phyloP scores from a whole-genome alignment of 1,140 invertebrate species.

The Eriocheir sinensis region DNA sequence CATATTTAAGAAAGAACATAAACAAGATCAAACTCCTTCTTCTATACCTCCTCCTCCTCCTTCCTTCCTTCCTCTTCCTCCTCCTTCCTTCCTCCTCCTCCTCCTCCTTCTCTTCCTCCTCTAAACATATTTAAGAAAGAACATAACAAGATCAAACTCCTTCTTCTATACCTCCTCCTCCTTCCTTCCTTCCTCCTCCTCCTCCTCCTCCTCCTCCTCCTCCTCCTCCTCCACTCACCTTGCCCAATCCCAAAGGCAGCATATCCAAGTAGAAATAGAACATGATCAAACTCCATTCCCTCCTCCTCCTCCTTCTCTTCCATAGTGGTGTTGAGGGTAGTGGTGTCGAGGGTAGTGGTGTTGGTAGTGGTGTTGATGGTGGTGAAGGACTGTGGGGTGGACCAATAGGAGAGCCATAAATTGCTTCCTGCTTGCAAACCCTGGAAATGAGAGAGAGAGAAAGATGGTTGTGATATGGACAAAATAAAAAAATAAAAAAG shows the following conservation, averaged over 20 bases:
- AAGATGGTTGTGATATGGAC: not conserved
- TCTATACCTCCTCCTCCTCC: not conserved
- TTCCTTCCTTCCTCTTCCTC: not conserved
- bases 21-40: not conserved
- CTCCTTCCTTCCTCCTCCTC: not conserved
- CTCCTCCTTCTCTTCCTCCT: not conserved
- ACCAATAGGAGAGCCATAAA: conserved; percentile 95
- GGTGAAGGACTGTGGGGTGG: conserved; percentile 80
- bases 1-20: not conserved
- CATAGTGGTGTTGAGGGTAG: not conserved
- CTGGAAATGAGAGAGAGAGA: conserved; percentile 60
- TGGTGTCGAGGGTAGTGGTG: not conserved
- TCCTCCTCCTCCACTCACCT: not conserved
- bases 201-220: not conserved
- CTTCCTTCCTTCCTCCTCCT: not conserved
- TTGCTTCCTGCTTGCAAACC: conserved; percentile 94
- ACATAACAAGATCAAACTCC: not conserved
- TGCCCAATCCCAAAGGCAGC: conserved; percentile 54
- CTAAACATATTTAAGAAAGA: too few relatives aligned
- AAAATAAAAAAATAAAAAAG: not conserved
- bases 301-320: not conserved
- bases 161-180: not conserved
- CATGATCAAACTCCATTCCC: conserved; percentile 32
- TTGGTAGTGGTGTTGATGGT: not conserved
- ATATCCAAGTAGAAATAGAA: conserved; percentile 39